phyloP scores from a whole-genome alignment of 2,888 invertebrate species.

The Torymus aiolomorphi region DNA sequence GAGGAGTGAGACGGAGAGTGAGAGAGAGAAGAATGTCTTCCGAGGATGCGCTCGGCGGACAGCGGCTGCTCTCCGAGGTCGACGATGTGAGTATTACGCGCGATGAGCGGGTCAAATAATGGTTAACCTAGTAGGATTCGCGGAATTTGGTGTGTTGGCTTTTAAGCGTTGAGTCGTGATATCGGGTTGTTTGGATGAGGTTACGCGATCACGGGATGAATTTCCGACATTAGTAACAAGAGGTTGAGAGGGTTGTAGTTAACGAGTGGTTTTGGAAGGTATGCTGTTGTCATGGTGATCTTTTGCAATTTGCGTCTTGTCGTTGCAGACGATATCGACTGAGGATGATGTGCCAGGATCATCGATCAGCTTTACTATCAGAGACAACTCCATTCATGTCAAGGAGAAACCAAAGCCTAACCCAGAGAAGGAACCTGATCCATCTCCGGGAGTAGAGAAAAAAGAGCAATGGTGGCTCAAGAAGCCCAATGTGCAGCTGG shows the following conservation, averaged over 20 bases:
- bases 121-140: too few species aligned
- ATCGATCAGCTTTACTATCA: constrained; percentile 68
- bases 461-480: constrained; percentile 69
- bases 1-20: too few species aligned
- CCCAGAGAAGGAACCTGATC: constrained; percentile 37
- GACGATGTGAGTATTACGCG: constrained; percentile 48
- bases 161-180: too few species aligned
- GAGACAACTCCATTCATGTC: constrained; percentile 68
- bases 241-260: too few species aligned
- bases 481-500: constrained; percentile 64
- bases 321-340: constrained; percentile 47
- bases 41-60: constrained; percentile 19
- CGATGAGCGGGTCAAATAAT: too few species aligned
- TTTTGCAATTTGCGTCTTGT: constrained; percentile 18
- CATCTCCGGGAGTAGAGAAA: constrained; percentile 9
- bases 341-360: constrained; percentile 67
- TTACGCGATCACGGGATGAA: too few species aligned
- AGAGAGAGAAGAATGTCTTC: constrained; percentile 28
- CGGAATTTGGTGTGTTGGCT: too few species aligned
- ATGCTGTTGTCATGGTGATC: too few species aligned
- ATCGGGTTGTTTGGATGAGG: too few species aligned
- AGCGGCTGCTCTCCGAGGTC: constrained; percentile 30
- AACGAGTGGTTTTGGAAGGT: too few species aligned
- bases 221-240: too few species aligned
- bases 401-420: constrained; percentile 64